Percentiles rank a stretch among this genome's conserved stretches.
phyloP scores from a whole-genome alignment of 1,140 invertebrate species.

The Trinorchestia longiramus region DNA sequence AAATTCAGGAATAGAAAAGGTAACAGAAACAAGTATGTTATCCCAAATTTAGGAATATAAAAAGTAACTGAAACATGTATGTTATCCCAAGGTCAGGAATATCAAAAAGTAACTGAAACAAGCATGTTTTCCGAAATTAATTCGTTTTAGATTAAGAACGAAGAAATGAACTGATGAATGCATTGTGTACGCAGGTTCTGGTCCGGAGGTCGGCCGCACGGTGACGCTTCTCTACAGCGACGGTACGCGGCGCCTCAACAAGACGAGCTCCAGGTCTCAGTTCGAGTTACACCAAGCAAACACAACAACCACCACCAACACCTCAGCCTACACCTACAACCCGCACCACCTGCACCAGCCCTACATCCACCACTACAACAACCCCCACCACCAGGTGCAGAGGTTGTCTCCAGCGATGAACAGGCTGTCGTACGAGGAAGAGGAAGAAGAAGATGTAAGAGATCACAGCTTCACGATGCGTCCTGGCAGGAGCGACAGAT shows the following conservation, averaged over 20 bases:
- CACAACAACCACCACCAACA: neutral
- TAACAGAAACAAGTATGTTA: too few species aligned
- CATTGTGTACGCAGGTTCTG: slow-evolving; percentile 46
- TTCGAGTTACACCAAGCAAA: neutral
- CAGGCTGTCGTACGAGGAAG: neutral
- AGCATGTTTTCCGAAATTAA: too few species aligned
- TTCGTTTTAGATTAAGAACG: neutral
- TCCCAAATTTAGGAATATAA: too few species aligned
- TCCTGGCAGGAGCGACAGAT: neutral
- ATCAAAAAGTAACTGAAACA: too few species aligned
- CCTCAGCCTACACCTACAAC: slow-evolving; percentile 23
- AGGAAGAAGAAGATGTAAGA: neutral
- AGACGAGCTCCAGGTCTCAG: slow-evolving; percentile 46
- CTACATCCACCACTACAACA: slow-evolving; percentile 31
- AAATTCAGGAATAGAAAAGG: too few species aligned
- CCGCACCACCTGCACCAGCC: slow-evolving; percentile 11
- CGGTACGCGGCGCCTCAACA: slow-evolving; percentile 56
- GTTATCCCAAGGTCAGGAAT: too few species aligned
- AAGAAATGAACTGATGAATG: neutral
- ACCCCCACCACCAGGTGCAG: neutral
- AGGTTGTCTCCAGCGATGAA: neutral
- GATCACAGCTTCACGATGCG: neutral
- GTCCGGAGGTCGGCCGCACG: slow-evolving; percentile 57
- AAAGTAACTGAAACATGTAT: too few species aligned
- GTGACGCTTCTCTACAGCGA: slow-evolving; percentile 65